These are phyloP conservation scores for Pseudomugil tenellus DNA, from an alignment of 2,797 vertebrate genomes.

Conservation along the genomic window DNA sequence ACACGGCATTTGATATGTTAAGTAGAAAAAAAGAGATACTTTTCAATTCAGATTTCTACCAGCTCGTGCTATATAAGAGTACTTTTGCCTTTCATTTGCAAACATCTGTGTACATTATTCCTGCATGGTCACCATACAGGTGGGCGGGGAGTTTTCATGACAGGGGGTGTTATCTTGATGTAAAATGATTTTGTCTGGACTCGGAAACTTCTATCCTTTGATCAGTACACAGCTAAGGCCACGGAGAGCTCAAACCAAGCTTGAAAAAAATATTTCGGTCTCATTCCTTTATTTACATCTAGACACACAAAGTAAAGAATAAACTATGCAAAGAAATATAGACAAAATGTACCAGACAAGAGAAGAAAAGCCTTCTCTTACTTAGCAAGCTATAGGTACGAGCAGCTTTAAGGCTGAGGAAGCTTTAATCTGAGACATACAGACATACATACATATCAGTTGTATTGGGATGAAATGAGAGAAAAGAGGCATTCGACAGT, in stretches of 20 bases:
- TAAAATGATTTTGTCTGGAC: constrained; percentile 61
- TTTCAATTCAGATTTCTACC: constrained; percentile 23
- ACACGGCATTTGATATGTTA: not conserved
- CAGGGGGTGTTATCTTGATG: constrained; percentile 55
- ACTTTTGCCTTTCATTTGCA: constrained; percentile 39
- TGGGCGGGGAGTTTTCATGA: constrained; percentile 55
- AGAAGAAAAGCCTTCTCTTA: constrained; percentile 3
- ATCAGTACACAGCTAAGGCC: constrained; percentile 48
- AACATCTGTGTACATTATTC: constrained; percentile 55
- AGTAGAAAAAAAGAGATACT: not conserved
- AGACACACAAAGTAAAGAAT: constrained; percentile 40
- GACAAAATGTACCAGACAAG: constrained; percentile 13
- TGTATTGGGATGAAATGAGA: constrained; percentile 8
- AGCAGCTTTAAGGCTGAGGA: not conserved
- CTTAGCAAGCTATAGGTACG: not conserved
- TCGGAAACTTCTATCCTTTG: constrained; percentile 58
- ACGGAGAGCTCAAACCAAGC: constrained; percentile 42
- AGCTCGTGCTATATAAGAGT: not conserved
- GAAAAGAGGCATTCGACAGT: constrained; percentile 5
- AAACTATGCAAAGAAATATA: constrained; percentile 18
- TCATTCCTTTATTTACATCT: constrained; percentile 32
- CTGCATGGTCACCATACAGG: constrained; percentile 40
- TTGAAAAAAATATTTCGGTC: constrained; percentile 21
- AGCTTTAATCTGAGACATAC: not conserved
- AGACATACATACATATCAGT: not conserved